phyloP scores from a whole-genome alignment of 2,888 invertebrate genomes.

The Meloe dianella region DNA sequence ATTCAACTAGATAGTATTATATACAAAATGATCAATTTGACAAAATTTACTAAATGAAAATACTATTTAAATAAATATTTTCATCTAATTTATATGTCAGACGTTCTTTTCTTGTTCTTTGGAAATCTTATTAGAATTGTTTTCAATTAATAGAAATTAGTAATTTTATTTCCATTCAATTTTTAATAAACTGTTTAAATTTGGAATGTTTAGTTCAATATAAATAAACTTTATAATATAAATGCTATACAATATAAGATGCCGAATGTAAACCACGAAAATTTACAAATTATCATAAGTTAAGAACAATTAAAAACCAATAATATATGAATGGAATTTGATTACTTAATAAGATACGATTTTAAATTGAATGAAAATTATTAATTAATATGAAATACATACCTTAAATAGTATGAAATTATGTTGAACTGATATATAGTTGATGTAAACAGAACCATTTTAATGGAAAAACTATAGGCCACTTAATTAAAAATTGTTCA shows the following conservation, averaged over 20 bases:
- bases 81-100: too few species aligned
- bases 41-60: too few species aligned
- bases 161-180: not conserved
- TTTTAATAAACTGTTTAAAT: not conserved
- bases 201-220: not conserved
- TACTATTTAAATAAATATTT: too few species aligned
- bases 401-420: conserved; percentile 69
- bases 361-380: not conserved
- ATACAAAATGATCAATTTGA: too few species aligned
- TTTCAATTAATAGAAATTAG: not conserved
- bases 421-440: conserved; percentile 69
- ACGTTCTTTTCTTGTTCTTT: too few species aligned
- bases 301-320: not conserved
- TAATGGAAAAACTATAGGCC: conserved; percentile 56
- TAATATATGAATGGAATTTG: not conserved
- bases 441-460: conserved; percentile 81
- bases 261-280: conserved; percentile 9
- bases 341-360: not conserved
- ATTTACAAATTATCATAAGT: not conserved
- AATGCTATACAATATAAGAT: not conserved
- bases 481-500: conserved; percentile 51
- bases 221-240: not conserved
- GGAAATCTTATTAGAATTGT: not conserved
- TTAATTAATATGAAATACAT: conserved; percentile 40
- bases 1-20: conserved; percentile 30